Conservation (phyloP, 2,113 vertebrate genomes). For the Hypocryptadius cinnamomeus region DNA sequence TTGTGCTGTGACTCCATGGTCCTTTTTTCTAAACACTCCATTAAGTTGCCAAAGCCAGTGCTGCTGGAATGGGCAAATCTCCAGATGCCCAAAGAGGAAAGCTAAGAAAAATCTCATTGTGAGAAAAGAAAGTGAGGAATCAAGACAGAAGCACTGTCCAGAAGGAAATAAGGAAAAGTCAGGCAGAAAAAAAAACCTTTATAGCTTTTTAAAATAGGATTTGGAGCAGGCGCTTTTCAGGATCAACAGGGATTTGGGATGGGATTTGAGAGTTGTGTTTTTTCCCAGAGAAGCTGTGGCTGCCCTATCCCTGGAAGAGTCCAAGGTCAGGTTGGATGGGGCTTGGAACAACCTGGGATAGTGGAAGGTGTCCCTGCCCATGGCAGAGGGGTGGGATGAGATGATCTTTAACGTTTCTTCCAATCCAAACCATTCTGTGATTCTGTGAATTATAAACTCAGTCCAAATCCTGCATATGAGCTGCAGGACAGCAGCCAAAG, state of each 20-base stretch:
- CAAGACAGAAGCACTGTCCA: not conserved
- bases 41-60: not conserved
- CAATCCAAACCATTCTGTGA: not conserved
- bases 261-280: not conserved
- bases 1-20: not conserved
- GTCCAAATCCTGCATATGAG: not conserved
- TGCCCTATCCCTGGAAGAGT: not conserved
- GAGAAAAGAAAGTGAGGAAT: not conserved
- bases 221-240: not conserved
- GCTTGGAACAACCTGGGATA: not conserved
- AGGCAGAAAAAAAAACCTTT: not conserved
- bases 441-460: not conserved
- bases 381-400: not conserved
- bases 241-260: not conserved
- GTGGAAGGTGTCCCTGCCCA: not conserved
- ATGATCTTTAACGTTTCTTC: not conserved
- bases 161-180: not conserved
- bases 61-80: not conserved
- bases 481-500: not conserved
- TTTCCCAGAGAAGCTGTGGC: not conserved
- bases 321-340: fast-evolving
- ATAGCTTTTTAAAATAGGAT: not conserved
- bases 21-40: not conserved
- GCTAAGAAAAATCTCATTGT: not conserved
- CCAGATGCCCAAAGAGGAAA: not conserved